phyloP scores from a whole-genome alignment of 2,797 vertebrate genomes.

The Urosaurus nigricauda region DNA sequence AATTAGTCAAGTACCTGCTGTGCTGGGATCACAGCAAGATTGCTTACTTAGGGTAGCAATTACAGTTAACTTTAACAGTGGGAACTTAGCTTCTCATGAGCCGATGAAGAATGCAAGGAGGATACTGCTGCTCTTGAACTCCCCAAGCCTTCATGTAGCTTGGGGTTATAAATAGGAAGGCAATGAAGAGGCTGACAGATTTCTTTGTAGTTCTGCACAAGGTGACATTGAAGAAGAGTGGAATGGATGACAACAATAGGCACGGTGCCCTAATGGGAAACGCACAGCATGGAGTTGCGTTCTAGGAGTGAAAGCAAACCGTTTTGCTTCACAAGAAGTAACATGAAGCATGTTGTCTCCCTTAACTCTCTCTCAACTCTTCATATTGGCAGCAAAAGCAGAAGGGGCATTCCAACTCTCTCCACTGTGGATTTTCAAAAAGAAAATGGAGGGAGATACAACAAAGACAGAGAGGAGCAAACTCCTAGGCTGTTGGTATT shows the following conservation, averaged over 20 bases:
- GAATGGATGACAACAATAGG: neutral
- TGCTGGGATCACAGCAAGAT: constrained; percentile 31
- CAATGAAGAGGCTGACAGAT: neutral
- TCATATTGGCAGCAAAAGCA: constrained; percentile 23
- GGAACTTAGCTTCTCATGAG: constrained; percentile 41
- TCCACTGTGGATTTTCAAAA: neutral
- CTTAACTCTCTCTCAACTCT: constrained; percentile 16
- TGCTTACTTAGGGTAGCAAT: constrained; percentile 17
- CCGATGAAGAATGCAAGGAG: neutral
- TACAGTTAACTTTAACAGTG: constrained; percentile 40
- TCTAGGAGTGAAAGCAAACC: constrained; percentile 40
- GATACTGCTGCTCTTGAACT: constrained; percentile 28
- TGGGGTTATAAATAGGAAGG: constrained; percentile 42
- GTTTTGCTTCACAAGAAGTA: constrained; percentile 8
- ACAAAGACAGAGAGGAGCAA: constrained; percentile 33
- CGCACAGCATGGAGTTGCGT: neutral
- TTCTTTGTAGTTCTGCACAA: constrained; percentile 21
- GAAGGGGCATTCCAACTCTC: neutral
- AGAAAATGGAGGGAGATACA: neutral
- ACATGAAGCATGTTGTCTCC: neutral
- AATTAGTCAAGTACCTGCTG: constrained; percentile 57
- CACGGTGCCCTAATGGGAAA: constrained; percentile 15
- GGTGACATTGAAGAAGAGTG: constrained; percentile 49
- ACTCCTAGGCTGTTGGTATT: constrained; percentile 7
- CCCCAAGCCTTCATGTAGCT: constrained; percentile 26